These are phyloP conservation scores for Chaitophorus viminalis DNA, from an alignment of 2,888 invertebrate species.

Conservation along the genomic window DNA sequence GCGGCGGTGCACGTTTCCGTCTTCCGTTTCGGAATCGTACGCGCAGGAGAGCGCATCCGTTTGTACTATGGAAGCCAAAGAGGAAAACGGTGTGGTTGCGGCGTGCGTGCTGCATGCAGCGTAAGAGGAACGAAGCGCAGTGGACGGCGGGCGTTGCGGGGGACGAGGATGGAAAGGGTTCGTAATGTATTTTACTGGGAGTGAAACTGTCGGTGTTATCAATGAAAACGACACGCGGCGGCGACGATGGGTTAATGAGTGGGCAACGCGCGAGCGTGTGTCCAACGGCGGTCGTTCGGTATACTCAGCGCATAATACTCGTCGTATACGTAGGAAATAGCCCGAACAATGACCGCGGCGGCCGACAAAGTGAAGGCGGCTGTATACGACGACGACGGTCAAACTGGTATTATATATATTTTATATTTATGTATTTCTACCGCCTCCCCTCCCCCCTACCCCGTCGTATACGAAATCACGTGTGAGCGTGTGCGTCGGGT, in stretches of 20 bases:
- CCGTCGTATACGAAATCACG: neutral
- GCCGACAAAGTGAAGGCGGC: constrained; percentile 52
- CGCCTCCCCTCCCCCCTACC: neutral
- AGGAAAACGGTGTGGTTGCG: neutral
- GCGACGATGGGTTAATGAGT: constrained; percentile 38
- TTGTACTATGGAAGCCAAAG: neutral
- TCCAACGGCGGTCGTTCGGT: constrained; percentile 8
- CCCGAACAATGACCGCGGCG: constrained; percentile 59
- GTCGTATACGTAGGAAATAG: constrained; percentile 53
- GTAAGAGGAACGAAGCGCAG: neutral
- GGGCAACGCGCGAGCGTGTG: neutral
- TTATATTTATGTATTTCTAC: neutral
- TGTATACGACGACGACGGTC: neutral
- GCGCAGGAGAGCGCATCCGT: neutral
- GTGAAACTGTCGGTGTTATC: neutral
- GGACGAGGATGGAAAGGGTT: neutral
- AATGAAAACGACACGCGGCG: constrained; percentile 11
- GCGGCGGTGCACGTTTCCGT: neutral
- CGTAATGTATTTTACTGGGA: neutral
- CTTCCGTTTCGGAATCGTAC: neutral
- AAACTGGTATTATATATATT: neutral
- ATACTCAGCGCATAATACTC: too few relatives aligned
- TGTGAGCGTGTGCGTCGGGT: neutral
- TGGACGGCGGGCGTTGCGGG: neutral
- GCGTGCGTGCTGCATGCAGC: neutral